Base-by-base conservation (phyloP, 1,140 invertebrate species). In the Heliothis virescens region DNA sequence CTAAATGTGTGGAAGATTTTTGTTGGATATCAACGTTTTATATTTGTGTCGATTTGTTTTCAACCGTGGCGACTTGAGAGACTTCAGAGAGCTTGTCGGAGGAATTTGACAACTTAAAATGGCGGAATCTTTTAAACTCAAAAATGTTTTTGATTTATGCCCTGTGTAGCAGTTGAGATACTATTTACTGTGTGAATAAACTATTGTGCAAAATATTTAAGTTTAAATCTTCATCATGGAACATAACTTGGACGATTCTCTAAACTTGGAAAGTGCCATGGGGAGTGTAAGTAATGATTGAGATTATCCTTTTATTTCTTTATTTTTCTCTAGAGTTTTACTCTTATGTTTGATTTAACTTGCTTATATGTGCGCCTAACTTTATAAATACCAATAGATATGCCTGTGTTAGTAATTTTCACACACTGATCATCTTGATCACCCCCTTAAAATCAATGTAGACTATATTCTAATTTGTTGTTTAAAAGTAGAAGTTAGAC, bases 91-190 rank as follows among this genome's bases (percentile, higher is more conserved):
- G 85, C 83, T 82, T 57, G 67, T 85, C 59, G 80, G 82, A 79
- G 69, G 81, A 79, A 82, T 91, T 92, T 94, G 90, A 94, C 91
- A 94, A 87, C 79, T 82, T 92, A 94, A 92, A 93, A 94, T 94
- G 92, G 93, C 93, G 93, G 93, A 92, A 87, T 89, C 90, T 88
- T 94, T 94, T 92, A 81, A 94, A 93, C 91, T 92, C 80, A 80
- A 86, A 83, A 82, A 85, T 92, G 67, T 86, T 83, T 83, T 85
- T 79, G 69, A 81, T 79, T 84, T 86, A 88, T 9, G 3, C 55
- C 16, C 13, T 67, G 50, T 77, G 82, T 83, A 67, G n/a, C 78
- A 55, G 48, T 59, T 86, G 79, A 82, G 78, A n/a, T 71, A 63
- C n/a, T 48, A 59, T 11, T 69, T 41, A 50, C 34, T 60, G 55